phyloP scores from a whole-genome alignment of 2,797 vertebrate genomes.

The Phylloscopus collybita region DNA sequence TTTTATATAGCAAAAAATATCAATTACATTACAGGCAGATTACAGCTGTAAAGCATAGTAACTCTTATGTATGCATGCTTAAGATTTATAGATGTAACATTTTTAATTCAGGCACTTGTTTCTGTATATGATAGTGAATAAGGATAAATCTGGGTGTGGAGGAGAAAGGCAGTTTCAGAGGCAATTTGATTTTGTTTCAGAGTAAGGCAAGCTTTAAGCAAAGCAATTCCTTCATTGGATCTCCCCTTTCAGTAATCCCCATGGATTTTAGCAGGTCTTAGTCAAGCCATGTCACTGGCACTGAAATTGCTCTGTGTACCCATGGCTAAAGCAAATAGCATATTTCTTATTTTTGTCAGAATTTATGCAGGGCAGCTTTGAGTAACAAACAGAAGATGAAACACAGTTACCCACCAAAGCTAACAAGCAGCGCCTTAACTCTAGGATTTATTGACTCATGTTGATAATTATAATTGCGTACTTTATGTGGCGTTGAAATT shows the following conservation, averaged over 20 bases:
- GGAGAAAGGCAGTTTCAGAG: background rate
- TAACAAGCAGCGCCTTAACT: background rate
- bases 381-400: background rate
- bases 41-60: background rate
- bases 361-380: background rate
- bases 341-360: background rate
- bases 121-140: background rate
- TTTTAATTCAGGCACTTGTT: background rate
- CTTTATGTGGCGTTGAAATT: background rate
- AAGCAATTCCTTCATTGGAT: background rate
- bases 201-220: background rate
- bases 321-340: background rate
- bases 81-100: background rate
- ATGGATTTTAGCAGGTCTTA: background rate
- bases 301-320: background rate
- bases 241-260: background rate
- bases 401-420: background rate
- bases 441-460: background rate
- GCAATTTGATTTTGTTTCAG: background rate
- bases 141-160: background rate
- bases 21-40: background rate
- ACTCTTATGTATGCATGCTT: background rate
- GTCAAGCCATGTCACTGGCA: background rate
- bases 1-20: background rate
- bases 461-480: background rate